phyloP scores from a whole-genome alignment of 2,113 vertebrate genomes.

The Chamaea fasciata region DNA sequence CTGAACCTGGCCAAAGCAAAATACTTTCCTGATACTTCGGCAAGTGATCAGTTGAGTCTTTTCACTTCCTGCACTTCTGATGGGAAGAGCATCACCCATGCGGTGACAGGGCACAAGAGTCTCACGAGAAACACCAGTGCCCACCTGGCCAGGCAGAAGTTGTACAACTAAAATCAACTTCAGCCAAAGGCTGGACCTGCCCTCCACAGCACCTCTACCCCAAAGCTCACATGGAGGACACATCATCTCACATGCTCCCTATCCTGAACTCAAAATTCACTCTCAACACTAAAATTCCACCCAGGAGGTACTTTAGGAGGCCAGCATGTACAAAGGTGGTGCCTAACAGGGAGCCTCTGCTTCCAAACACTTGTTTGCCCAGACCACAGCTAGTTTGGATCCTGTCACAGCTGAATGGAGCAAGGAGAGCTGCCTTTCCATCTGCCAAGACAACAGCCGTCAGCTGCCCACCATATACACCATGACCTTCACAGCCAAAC shows the following conservation, averaged over 20 bases:
- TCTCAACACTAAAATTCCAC: neutral
- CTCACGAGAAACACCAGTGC: neutral
- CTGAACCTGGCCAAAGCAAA: neutral
- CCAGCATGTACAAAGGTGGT: neutral
- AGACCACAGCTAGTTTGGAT: neutral
- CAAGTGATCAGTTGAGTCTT: neutral
- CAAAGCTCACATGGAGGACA: rapidly evolving
- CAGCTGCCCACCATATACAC: neutral
- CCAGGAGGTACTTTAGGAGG: neutral
- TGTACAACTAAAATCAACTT: neutral
- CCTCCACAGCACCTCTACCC: neutral
- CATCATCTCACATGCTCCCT: neutral
- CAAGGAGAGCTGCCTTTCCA: neutral
- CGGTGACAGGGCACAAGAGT: neutral
- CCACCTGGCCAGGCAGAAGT: neutral
- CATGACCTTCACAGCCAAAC: neutral
- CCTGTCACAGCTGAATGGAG: neutral
- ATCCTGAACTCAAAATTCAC: neutral
- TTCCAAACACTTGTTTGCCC: neutral
- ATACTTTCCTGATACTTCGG: neutral
- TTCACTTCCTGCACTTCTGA: neutral
- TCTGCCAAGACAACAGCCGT: neutral
- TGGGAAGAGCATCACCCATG: neutral
- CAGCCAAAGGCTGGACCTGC: neutral
- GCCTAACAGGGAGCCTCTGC: neutral